These are phyloP conservation scores for Phylloscopus trochiloides DNA, from an alignment of 2,113 vertebrate genomes.

Conservation along the genomic window DNA sequence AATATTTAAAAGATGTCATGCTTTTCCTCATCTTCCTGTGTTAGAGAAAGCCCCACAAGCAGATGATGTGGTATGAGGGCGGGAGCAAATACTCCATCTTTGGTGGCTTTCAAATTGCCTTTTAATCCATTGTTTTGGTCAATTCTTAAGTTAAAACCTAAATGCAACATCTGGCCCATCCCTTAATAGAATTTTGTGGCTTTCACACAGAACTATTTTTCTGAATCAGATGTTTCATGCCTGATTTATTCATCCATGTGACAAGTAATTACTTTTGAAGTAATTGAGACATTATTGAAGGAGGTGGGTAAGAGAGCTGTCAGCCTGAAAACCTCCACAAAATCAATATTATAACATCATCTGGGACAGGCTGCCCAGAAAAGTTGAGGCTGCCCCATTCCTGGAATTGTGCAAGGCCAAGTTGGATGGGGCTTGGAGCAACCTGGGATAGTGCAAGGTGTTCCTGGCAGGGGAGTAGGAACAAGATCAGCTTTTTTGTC, in stretches of 20 bases:
- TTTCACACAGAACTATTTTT: not conserved
- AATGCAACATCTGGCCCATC: not conserved
- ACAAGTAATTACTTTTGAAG: slow-evolving; percentile 30
- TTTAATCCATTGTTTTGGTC: not conserved
- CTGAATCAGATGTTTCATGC: not conserved
- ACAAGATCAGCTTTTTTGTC: too few relatives aligned
- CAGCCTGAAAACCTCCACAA: not conserved
- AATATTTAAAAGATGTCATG: not conserved
- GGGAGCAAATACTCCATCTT: not conserved
- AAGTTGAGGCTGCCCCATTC: not conserved
- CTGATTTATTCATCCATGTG: not conserved
- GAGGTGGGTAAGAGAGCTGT: not conserved
- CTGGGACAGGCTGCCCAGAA: not conserved
- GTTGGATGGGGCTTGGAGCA: not conserved
- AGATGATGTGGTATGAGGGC: rapidly evolving
- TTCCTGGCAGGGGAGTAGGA: not conserved
- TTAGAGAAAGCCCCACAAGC: not conserved
- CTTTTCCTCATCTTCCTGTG: not conserved
- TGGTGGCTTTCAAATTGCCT: not conserved
- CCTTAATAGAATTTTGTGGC: not conserved
- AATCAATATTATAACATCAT: not conserved
- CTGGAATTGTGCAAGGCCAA: not conserved
- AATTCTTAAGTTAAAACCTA: not conserved
- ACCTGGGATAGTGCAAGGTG: not conserved
- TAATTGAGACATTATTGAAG: not conserved